These are phyloP conservation scores for Amphiprion clarkii DNA, from an alignment of 2,797 vertebrate species.

Conservation along the genomic window DNA sequence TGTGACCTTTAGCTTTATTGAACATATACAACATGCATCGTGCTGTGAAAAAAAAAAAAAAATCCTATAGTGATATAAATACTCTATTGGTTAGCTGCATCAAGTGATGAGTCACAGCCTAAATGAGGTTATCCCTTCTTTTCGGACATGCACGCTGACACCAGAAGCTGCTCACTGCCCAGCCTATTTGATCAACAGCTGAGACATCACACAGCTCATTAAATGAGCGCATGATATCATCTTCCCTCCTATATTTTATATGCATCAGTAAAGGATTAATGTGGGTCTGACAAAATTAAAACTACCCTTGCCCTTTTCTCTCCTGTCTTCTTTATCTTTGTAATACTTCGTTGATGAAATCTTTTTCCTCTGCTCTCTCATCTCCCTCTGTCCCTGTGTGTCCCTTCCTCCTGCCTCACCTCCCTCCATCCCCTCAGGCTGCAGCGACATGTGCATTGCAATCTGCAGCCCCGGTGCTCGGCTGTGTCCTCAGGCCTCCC, in stretches of 20 bases:
- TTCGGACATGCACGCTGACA: conserved; percentile 68
- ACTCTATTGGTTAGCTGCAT: conserved; percentile 53
- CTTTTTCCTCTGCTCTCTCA: conserved; percentile 19
- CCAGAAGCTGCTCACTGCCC: conserved; percentile 63
- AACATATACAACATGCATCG: conserved; percentile 12
- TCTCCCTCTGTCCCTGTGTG: conserved; percentile 40
- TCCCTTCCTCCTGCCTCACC: conserved; percentile 48
- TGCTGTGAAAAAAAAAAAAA: background rate
- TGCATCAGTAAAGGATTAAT: conserved; percentile 49
- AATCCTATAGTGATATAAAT: conserved; percentile 1
- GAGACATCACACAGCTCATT: conserved; percentile 64
- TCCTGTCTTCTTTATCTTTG: background rate
- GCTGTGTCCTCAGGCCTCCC: conserved; percentile 68
- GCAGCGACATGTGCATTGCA: conserved; percentile 62
- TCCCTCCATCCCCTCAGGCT: conserved; percentile 56
- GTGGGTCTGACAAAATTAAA: conserved; percentile 47
- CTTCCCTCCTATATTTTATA: conserved; percentile 54
- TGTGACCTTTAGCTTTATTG: conserved; percentile 21
- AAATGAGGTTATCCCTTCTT: conserved; percentile 75
- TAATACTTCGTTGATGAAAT: conserved; percentile 14
- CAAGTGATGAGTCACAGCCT: conserved; percentile 76
- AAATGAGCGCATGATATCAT: conserved; percentile 75
- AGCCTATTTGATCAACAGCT: conserved; percentile 72
- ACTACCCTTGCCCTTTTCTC: conserved; percentile 13
- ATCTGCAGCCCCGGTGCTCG: conserved; percentile 65